Conservation (phyloP, 2,888 invertebrate species). For the Meteorus colon region DNA sequence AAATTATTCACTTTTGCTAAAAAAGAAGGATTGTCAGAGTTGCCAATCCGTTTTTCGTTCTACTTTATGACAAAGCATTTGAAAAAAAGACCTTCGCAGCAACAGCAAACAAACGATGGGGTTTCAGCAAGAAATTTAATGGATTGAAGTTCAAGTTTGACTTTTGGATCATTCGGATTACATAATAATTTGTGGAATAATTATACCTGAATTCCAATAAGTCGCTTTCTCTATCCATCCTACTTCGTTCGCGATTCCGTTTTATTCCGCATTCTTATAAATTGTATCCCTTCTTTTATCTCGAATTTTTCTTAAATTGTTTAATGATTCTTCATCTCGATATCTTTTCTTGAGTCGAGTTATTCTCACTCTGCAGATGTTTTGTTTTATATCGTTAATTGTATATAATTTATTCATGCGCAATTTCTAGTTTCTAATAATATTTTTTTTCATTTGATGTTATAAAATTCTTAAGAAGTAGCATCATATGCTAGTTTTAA, state of each 20-base stretch:
- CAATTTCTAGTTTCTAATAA: conserved; percentile 16
- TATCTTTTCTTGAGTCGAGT: background rate
- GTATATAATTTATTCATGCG: background rate
- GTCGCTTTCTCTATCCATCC: background rate
- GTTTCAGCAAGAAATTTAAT: conserved; percentile 20
- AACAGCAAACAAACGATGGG: conserved; percentile 1
- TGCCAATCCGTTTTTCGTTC: background rate
- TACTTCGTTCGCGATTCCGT: background rate
- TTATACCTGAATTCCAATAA: background rate
- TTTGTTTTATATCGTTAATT: background rate
- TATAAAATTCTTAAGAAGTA: too few relatives aligned
- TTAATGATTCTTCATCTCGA: background rate
- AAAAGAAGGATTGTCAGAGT: background rate
- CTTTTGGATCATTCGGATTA: background rate
- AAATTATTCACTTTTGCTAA: conserved; percentile 15
- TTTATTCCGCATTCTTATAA: background rate
- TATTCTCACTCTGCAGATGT: conserved; percentile 8
- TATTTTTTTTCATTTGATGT: conserved; percentile 31
- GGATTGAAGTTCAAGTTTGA: background rate
- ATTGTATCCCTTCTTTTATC: conserved; percentile 3
- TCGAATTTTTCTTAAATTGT: background rate
- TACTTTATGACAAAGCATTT: background rate
- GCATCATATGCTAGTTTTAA: too few relatives aligned
- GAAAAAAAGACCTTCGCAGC: conserved; percentile 6
- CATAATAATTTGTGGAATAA: background rate